Evolutionary conservation across 2,888 invertebrate species (phyloP).

Genomic region (Diplolepis rosae): DNA sequence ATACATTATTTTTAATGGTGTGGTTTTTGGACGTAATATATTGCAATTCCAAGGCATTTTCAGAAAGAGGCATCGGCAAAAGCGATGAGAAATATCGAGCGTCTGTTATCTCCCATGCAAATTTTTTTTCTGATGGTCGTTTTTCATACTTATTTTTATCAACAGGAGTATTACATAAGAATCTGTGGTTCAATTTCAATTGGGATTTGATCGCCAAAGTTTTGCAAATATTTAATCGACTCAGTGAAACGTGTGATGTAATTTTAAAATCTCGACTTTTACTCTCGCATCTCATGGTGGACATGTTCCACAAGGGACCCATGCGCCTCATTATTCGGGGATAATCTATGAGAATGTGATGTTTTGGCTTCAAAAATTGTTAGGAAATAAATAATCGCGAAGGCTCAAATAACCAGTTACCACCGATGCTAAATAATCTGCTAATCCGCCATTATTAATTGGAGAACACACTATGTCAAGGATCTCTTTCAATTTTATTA

Average conservation of each 20-base stretch:
- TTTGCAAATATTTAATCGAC: conserved; percentile 41
- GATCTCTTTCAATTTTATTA: conserved; percentile 50
- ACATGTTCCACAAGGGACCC: conserved; percentile 41
- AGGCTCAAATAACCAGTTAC: conserved; percentile 43
- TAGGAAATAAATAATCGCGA: conserved; percentile 33
- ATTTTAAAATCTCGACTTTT: too few species aligned
- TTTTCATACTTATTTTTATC: conserved; percentile 29
- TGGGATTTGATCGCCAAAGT: too few species aligned
- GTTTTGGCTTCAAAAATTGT: conserved; percentile 45
- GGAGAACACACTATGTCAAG: conserved; percentile 39
- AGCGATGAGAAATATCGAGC: conserved; percentile 25
- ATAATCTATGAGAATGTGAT: too few species aligned
- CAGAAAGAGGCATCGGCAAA: conserved; percentile 11
- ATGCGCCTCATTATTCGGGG: conserved; percentile 33
- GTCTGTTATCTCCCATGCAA: conserved; percentile 33
- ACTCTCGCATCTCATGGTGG: conserved; percentile 46
- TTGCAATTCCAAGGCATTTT: conserved; percentile 23
- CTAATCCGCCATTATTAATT: conserved; percentile 31
- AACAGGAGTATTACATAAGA: conserved; percentile 33
- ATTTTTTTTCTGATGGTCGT: conserved; percentile 16
- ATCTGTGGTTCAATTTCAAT: too few species aligned
- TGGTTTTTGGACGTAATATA: conserved; percentile 31
- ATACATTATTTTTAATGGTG: conserved; percentile 27
- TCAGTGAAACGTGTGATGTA: conserved; percentile 35
- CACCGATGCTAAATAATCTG: conserved; percentile 34